Evolutionary conservation across 1,140 invertebrate species (phyloP).

Genomic region (Procambarus clarkii): DNA sequence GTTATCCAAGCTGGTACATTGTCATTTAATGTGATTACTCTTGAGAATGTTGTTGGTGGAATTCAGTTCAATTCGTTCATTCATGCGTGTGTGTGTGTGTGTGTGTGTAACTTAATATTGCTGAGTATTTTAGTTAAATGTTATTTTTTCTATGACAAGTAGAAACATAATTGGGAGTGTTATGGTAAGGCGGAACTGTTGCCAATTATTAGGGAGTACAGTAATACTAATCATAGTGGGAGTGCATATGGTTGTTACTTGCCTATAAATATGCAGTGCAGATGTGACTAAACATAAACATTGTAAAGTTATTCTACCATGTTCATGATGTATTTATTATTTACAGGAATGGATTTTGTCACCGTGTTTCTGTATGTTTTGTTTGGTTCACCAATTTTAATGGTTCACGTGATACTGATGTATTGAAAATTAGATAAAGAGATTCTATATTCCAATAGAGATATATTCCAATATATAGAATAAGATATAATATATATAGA

Average conservation of each 20-base stretch:
- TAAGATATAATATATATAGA: too few relatives aligned
- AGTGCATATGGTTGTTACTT: neutral
- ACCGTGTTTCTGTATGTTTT: neutral
- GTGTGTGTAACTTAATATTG: too few relatives aligned
- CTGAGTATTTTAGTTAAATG: neutral
- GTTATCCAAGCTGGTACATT: neutral
- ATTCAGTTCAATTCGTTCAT: constrained; percentile 1
- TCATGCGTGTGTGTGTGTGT: too few relatives aligned
- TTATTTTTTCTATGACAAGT: neutral
- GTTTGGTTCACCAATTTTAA: neutral
- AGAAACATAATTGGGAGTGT: neutral
- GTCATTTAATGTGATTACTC: constrained; percentile 1
- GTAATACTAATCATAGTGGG: neutral
- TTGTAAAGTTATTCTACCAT: neutral
- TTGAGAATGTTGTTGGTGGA: constrained; percentile 1
- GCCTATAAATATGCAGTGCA: neutral
- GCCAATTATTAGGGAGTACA: neutral
- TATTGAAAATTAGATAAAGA: neutral
- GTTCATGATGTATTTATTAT: neutral
- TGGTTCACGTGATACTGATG: neutral
- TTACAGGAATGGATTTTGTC: neutral
- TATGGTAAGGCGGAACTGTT: neutral
- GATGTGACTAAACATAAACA: neutral
- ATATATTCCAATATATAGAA: too few relatives aligned
- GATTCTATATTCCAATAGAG: too few relatives aligned